Base-by-base conservation (phyloP, 2,113 vertebrate species). In the Lophius piscatorius region DNA sequence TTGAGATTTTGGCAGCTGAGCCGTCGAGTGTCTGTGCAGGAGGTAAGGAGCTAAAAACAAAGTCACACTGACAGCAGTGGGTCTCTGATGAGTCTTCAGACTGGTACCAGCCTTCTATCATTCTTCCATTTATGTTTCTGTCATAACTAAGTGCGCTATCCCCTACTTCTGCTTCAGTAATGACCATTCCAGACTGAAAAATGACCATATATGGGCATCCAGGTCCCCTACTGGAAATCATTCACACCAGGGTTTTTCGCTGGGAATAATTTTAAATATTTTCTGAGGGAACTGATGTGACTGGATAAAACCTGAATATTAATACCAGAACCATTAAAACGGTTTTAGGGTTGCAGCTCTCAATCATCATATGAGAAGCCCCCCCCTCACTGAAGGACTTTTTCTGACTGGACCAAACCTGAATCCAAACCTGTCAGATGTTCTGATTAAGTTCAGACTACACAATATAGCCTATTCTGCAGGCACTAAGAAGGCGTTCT, bases 11-110 rank as follows among this genome's bases (percentile, higher is more conserved):
- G 50, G 91, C 91, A 0, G 94, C 91, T 9, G 93, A 95, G 45
- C 92, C 93, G 0, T 95, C 95, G 10, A 92, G 87, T 51, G 89
- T 94, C 35, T 97, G 95, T 81, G 90, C 92, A 56, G 94, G 92
- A 92, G 94, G 95, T 98, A 80, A 62, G 93, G 87, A 54, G 9
- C 46, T 17, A 40, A 4, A 42, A 7, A 20, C 13, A 34, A 46
- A 48, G 11, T 36, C 42, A 52, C 6, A 26, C 7, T 31, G 4
- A 39, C 7, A 39, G n/a, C 29, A 18, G 8, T 12, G 3, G 3
- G 23, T 63, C 28, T 46, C 14, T 47, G 29, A 24, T 62, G 47
- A 61, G 50, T 68, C 49, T 49, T 6, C 18, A 52, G 28, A 46
- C 34, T 2, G 14, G 46, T 34, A 40, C 17, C 31, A 55, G 22